These are phyloP conservation scores for Leptinotarsa lineolata DNA, from an alignment of 1,140 invertebrate genomes.

Conservation along the genomic window DNA sequence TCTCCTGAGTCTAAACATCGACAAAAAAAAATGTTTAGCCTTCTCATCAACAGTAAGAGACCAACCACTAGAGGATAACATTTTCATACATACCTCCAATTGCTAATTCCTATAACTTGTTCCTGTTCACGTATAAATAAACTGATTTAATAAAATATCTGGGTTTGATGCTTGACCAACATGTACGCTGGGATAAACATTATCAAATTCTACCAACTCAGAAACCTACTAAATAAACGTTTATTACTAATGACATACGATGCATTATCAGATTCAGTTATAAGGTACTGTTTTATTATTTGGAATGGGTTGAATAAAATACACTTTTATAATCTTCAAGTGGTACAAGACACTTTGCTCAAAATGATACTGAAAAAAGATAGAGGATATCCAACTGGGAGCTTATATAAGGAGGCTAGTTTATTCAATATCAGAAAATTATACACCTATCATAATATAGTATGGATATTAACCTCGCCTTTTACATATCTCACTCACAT, in stretches of 20 bases:
- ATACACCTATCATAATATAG: too few relatives aligned
- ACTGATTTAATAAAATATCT: conserved; percentile 15
- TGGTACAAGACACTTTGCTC: conserved; percentile 16
- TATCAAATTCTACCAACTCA: conserved; percentile 12
- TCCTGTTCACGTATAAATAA: conserved; percentile 7
- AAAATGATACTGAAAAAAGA: conserved; percentile 18
- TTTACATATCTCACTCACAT: too few relatives aligned
- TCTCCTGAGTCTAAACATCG: too few relatives aligned
- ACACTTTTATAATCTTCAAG: too few relatives aligned
- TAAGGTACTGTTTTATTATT: conserved; percentile 17
- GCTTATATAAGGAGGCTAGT: conserved; percentile 17
- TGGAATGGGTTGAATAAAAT: conserved; percentile 14
- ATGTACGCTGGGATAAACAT: conserved; percentile 15
- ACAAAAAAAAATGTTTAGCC: too few relatives aligned
- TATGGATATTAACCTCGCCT: too few relatives aligned
- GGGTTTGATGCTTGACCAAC: conserved; percentile 14
- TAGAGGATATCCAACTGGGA: conserved; percentile 14
- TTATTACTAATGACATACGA: conserved; percentile 15
- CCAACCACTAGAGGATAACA: too few relatives aligned
- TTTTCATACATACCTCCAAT: too few relatives aligned
- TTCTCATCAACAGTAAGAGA: too few relatives aligned
- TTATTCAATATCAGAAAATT: too few relatives aligned
- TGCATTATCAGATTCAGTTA: conserved; percentile 12
- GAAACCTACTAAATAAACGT: conserved; percentile 2
- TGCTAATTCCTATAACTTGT: neutral